Base-by-base conservation (phyloP, 2,888 invertebrate genomes). In the Lycophotia porphyrea region DNA sequence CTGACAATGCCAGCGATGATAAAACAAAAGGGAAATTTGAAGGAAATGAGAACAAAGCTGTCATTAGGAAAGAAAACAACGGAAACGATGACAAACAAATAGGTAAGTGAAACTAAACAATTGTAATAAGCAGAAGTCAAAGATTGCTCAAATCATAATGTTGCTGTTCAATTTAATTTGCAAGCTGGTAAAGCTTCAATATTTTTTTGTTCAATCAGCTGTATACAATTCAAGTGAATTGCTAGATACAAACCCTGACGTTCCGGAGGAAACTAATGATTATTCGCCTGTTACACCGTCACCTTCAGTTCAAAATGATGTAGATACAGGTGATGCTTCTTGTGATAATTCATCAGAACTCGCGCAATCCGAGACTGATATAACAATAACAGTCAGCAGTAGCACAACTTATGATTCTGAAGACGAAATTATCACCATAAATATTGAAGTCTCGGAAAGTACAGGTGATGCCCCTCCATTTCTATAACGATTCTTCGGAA, bases 391-490 rank as follows among this genome's bases (percentile, higher is more conserved):
- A 68, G 49, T 82, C 78, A 76, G 60, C 73, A 63, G 68, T 71
- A 74, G 66, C 27, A 61, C 27, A 73, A 21, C 42, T 52, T 65
- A 65, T 55, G 78, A 82, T 76, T 75, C 74, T 67, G 74, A 80
- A 75, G 84, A 68, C 44, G 86, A 79, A 52, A 76, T 71, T 34
- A 65, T 84, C 76, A 77, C 63, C 49, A 64, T 87, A 60, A 31
- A 60, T 73, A 61, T 88, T 71, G 77, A 86, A 65, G 58, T 79
- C 65, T 72, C 66, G 69, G 85, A 84, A 39, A 76, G 65, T 69
- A 58, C 76, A 85, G 88, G 88, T 85, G 82, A 88, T 69, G 67
- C 64, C 75, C 63, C 47, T 76, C 65, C 71, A 47, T 77, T 74
- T 80, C 81, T 81, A 71, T 66, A 76, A 65, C 47, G 60, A 74